Evolutionary conservation across 1,140 invertebrate species (phyloP).

Genomic region (Delia radicum): DNA sequence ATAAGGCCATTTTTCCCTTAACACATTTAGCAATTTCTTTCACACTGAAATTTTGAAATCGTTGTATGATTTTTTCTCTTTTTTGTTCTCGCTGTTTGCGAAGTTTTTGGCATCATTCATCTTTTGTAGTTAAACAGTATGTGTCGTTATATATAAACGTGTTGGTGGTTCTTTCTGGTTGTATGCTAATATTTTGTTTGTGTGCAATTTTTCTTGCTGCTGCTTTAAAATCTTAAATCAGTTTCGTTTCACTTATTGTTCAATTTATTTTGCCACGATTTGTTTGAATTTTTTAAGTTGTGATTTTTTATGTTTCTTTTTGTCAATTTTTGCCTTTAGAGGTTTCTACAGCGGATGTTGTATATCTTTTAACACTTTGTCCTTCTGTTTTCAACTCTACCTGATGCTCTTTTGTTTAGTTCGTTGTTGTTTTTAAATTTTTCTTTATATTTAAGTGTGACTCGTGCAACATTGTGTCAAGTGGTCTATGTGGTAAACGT

Average conservation of each 20-base stretch:
- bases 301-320: not conserved
- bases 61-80: not conserved
- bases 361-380: constrained; percentile 1
- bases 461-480: constrained; percentile 21
- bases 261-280: not conserved
- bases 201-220: constrained; percentile 35
- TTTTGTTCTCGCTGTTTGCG: not conserved
- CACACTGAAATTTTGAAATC: not conserved
- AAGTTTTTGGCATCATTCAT: constrained; percentile 5
- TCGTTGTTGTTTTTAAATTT: not conserved
- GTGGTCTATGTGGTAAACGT: constrained; percentile 11
- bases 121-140: not conserved
- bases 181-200: constrained; percentile 34
- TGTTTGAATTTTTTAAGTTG: not conserved
- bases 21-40: not conserved
- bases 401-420: not conserved
- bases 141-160: too few relatives aligned
- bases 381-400: not conserved
- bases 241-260: not conserved
- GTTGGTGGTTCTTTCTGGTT: constrained; percentile 30
- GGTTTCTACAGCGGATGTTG: not conserved
- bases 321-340: not conserved
- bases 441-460: constrained; percentile 8
- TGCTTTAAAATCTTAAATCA: constrained; percentile 33
- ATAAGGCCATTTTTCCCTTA: constrained; percentile 43